Percentiles rank a stretch among this genome's conserved stretches.
These are phyloP conservation scores for Micrastur ruficollis DNA, from an alignment of 2,797 vertebrate genomes.

Conservation along the genomic window DNA sequence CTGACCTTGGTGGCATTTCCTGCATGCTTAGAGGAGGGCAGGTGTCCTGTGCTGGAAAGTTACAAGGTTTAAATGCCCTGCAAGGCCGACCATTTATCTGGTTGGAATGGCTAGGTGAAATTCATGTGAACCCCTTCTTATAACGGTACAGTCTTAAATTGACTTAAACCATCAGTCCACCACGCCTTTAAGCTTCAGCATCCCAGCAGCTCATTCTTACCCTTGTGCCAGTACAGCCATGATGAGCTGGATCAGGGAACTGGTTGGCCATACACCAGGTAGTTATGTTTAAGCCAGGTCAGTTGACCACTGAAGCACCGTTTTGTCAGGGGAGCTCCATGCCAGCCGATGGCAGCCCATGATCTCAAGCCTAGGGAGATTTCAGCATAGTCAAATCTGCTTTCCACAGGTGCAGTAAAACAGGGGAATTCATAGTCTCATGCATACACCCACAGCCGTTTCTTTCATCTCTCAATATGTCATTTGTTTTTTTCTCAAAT, in stretches of 20 bases:
- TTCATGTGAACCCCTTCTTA: background rate
- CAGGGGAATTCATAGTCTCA: background rate
- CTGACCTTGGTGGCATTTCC: background rate
- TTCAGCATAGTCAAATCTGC: background rate
- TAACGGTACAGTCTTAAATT: background rate
- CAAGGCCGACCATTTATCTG: background rate
- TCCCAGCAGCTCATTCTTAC: background rate
- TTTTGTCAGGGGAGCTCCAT: background rate
- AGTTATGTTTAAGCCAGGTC: background rate
- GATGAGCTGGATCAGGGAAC: background rate
- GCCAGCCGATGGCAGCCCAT: background rate
- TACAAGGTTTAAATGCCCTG: background rate
- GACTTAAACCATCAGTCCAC: background rate
- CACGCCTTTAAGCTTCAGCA: background rate
- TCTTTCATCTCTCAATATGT: background rate
- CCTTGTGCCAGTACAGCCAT: background rate
- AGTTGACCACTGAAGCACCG: background rate
- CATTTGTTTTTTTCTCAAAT: background rate
- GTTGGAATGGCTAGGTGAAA: background rate
- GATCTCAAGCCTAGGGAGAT: background rate
- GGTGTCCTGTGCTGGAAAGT: background rate
- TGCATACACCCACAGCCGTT: fast-evolving
- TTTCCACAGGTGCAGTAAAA: background rate
- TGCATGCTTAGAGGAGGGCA: background rate
- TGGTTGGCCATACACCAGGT: background rate